phyloP scores from a whole-genome alignment of 2,797 vertebrate genomes.

The Melanotaenia trifasciata region DNA sequence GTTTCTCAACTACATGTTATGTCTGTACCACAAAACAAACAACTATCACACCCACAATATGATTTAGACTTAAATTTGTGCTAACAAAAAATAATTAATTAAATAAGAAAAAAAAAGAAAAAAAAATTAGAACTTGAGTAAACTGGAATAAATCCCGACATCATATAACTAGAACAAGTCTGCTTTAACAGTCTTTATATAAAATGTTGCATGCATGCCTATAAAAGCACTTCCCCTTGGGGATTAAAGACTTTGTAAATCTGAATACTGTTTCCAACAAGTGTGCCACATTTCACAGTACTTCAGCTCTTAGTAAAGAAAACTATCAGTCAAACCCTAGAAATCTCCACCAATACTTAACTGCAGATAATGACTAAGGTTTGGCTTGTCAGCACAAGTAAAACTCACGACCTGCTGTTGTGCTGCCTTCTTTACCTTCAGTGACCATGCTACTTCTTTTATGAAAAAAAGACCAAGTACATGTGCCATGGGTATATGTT shows the following conservation, averaged over 20 bases:
- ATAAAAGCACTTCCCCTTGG: not conserved
- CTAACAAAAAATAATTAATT: not conserved
- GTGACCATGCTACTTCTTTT: constrained; percentile 5
- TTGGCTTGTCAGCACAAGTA: constrained; percentile 10
- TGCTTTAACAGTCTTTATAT: not conserved
- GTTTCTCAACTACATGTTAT: not conserved
- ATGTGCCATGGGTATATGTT: not conserved
- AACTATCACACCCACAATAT: not conserved
- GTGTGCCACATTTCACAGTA: not conserved
- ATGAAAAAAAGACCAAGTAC: not conserved
- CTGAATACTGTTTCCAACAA: not conserved
- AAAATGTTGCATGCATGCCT: not conserved
- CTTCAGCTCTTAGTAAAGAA: constrained; percentile 17
- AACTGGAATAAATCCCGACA: not conserved
- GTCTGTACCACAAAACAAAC: not conserved
- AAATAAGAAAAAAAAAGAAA: not conserved
- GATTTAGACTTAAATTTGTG: not conserved
- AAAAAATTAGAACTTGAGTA: not conserved
- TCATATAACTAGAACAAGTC: not conserved
- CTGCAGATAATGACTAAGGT: constrained; percentile 2
- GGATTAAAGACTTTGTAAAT: not conserved
- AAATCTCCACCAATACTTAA: constrained; percentile 18
- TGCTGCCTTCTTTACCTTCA: constrained; percentile 13
- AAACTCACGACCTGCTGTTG: constrained; percentile 6
- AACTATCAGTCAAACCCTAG: not conserved